Evolutionary conservation across 2,797 vertebrate genomes (phyloP).

Genomic region (Sciurus carolinensis): DNA sequence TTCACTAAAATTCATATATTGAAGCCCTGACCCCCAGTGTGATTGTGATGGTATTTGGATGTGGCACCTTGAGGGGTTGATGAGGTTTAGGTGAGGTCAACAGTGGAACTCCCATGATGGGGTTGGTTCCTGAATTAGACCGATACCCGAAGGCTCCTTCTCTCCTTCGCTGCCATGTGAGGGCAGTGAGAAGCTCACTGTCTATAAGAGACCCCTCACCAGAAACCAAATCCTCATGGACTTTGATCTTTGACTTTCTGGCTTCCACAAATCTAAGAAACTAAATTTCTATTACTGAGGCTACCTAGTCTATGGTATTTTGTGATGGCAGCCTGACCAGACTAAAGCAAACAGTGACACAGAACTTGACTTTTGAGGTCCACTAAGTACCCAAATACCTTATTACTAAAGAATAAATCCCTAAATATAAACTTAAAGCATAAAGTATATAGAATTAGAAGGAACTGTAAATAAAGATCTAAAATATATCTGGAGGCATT

Average conservation of each 20-base stretch:
- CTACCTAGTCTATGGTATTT: not conserved
- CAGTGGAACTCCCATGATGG: not conserved
- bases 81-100: not conserved
- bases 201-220: not conserved
- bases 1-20: too few relatives aligned
- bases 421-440: not conserved
- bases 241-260: not conserved
- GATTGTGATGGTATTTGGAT: not conserved
- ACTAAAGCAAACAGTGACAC: not conserved
- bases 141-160: not conserved
- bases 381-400: not conserved
- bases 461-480: not conserved
- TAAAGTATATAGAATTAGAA: conserved; percentile 33
- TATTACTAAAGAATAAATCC: not conserved
- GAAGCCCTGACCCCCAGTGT: not conserved
- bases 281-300: not conserved
- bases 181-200: not conserved
- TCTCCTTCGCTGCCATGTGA: not conserved
- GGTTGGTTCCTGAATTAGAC: not conserved
- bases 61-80: too few relatives aligned
- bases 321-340: not conserved
- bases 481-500: conserved; percentile 4
- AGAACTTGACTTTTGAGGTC: not conserved
- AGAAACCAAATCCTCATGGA: not conserved
- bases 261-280: not conserved